Evolutionary conservation across 1,140 invertebrate species (phyloP).

Genomic region (Tetramorium simillimum): DNA sequence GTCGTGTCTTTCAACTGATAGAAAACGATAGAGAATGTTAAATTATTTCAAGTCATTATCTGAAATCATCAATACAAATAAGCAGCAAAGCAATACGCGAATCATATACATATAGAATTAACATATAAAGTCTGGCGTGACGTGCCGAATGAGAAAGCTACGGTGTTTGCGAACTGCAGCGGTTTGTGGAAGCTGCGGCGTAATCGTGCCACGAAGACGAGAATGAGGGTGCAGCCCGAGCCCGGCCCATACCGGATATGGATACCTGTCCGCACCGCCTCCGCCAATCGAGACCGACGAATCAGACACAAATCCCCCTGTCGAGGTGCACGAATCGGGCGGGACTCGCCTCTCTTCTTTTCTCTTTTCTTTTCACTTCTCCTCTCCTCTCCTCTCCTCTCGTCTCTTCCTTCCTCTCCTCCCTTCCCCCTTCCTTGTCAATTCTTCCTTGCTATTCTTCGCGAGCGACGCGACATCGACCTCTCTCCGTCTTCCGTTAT

Average conservation of each 20-base stretch:
- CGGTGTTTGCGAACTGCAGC: constrained; percentile 12
- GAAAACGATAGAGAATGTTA: background rate
- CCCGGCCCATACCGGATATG: constrained; percentile 82
- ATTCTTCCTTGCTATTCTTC: constrained; percentile 34
- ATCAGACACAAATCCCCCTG: constrained; percentile 79
- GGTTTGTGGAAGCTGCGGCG: constrained; percentile 25
- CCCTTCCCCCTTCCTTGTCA: background rate
- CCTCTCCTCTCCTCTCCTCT: constrained; percentile 57
- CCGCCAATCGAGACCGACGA: constrained; percentile 82
- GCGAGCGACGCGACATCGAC: constrained; percentile 2
- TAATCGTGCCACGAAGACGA: constrained; percentile 70
- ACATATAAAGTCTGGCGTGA: background rate
- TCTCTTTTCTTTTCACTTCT: constrained; percentile 23
- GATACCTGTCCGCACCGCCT: constrained; percentile 83
- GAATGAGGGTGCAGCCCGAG: constrained; percentile 65
- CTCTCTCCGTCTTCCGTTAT: constrained; percentile 34
- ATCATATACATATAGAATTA: background rate
- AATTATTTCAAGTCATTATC: background rate
- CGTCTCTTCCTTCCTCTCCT: constrained; percentile 44
- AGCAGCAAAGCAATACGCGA: background rate
- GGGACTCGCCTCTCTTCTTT: constrained; percentile 68
- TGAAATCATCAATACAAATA: background rate
- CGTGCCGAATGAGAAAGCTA: background rate
- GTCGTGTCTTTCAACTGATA: background rate
- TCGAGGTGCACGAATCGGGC: constrained; percentile 83